Evolutionary conservation across 2,888 invertebrate species (phyloP), one percentile per base, ranked within the genome.

Genomic region (Ennomos erosarius): DNA sequence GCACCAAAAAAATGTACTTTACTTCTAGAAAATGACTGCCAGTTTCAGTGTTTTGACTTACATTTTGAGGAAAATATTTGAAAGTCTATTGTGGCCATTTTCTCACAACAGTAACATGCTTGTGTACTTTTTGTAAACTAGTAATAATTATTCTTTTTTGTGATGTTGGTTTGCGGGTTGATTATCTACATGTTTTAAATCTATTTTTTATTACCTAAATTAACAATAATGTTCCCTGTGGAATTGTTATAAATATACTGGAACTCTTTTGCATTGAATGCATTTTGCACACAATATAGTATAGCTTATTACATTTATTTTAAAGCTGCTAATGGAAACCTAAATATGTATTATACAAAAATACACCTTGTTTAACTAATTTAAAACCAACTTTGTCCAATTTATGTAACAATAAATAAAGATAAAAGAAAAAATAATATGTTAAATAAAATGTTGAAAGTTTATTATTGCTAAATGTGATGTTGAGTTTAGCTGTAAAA

Each of bases 51-150:
- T 6, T 26, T 38, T 26, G 16, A 9, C 26, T 6, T 38, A 39
- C 46, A 42, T 46, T 36, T 40, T 46, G 33, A 12, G 12, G 9
- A 12, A 46, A 40, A 51, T 40, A 26, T 34, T 37, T 4, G n/a
- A n/a, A 53, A 43, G 8, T 39, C 38, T 38, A 13, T 36, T 48
- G 48, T 45, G 48, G 52, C 48, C 52, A 59, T 44, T 48, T 53
- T 48, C 48, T 26, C n/a, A 37, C 11, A 47, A 33, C 40, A 54
- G 45, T 54, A 33, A 47, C 6, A 55, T 59, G 55, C 50, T 60
- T 51, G 45, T 50, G 49, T 59, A 50, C 42, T 46, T 50, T 42
- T 45, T 13, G 39, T 43, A 16, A 10, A 34, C 12, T 36, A 33
- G 26, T 35, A 36, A 39, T n/a, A 16, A n/a, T 37, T 44, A 39